These are phyloP conservation scores for Chelonus formosanus DNA, from an alignment of 2,888 invertebrate genomes.

Conservation along the genomic window DNA sequence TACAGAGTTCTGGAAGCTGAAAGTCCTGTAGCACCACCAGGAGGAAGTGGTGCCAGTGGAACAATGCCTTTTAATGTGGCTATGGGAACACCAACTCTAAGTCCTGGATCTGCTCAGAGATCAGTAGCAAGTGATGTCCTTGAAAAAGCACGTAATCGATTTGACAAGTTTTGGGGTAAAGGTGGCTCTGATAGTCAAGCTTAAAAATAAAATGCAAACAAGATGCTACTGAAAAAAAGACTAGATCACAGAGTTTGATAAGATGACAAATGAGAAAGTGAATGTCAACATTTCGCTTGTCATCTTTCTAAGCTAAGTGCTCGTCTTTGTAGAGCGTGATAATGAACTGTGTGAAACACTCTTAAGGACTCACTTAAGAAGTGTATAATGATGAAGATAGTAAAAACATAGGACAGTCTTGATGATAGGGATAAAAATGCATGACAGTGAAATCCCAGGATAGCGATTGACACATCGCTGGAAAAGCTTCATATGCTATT, in stretches of 20 bases:
- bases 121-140: constrained; percentile 78
- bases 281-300: constrained; percentile 22
- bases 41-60: constrained; percentile 39
- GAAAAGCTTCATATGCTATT: constrained; percentile 33
- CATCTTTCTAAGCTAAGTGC: constrained; percentile 31
- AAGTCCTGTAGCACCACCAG: constrained; percentile 52
- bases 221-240: not conserved
- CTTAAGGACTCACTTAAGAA: constrained; percentile 28
- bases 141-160: constrained; percentile 82
- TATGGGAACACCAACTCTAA: constrained; percentile 62
- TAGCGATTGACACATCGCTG: constrained; percentile 8
- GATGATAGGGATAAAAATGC: constrained; percentile 16
- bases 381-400: constrained; percentile 4
- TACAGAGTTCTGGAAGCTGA: constrained; percentile 71
- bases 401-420: not conserved
- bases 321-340: constrained; percentile 10
- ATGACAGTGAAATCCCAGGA: constrained; percentile 9
- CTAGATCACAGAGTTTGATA: constrained; percentile 4
- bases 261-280: constrained; percentile 2
- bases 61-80: constrained; percentile 34
- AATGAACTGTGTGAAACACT: constrained; percentile 9
- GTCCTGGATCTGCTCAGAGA: constrained; percentile 49
- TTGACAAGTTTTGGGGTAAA: constrained; percentile 86
- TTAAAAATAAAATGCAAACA: constrained; percentile 35
- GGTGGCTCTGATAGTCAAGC: constrained; percentile 56